Evolutionary conservation across 2,888 invertebrate species (phyloP).

Genomic region (Trisateles emortualis): DNA sequence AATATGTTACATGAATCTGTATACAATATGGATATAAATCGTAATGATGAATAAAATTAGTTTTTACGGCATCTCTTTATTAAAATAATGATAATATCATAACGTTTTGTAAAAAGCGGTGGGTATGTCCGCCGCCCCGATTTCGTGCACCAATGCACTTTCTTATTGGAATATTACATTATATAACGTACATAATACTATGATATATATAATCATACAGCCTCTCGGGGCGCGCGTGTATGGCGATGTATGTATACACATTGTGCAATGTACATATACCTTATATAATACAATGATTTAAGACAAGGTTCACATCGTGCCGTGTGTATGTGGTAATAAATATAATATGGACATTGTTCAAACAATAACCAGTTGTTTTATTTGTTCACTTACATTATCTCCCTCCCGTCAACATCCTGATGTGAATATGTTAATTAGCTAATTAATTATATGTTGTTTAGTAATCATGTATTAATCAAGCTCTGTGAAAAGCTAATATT

Average conservation of each 20-base stretch:
- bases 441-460: slow-evolving; percentile 7
- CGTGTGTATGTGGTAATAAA: slow-evolving; percentile 96
- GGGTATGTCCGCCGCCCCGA: slow-evolving; percentile 84
- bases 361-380: slow-evolving; percentile 88
- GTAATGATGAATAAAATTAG: slow-evolving; percentile 86
- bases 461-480: neutral
- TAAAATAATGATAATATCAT: slow-evolving; percentile 86
- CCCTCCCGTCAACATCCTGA: slow-evolving; percentile 26
- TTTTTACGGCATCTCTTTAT: slow-evolving; percentile 87
- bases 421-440: slow-evolving; percentile 30
- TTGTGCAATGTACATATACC: slow-evolving; percentile 91
- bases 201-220: slow-evolving; percentile 87
- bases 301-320: slow-evolving; percentile 96
- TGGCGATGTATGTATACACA: slow-evolving; percentile 90
- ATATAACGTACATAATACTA: slow-evolving; percentile 87
- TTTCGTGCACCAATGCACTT: slow-evolving; percentile 87
- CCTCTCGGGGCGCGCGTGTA: slow-evolving; percentile 89
- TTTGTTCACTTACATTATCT: slow-evolving; percentile 57
- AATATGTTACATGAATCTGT: slow-evolving; percentile 89
- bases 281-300: slow-evolving; percentile 91
- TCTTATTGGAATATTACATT: slow-evolving; percentile 87
- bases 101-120: slow-evolving; percentile 86
- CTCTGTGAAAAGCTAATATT: neutral
- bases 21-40: slow-evolving; percentile 87
- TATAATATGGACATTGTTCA: slow-evolving; percentile 96